These are phyloP conservation scores for Drosophila burlai DNA, from an alignment of 1,140 invertebrate genomes.

Conservation along the genomic window DNA sequence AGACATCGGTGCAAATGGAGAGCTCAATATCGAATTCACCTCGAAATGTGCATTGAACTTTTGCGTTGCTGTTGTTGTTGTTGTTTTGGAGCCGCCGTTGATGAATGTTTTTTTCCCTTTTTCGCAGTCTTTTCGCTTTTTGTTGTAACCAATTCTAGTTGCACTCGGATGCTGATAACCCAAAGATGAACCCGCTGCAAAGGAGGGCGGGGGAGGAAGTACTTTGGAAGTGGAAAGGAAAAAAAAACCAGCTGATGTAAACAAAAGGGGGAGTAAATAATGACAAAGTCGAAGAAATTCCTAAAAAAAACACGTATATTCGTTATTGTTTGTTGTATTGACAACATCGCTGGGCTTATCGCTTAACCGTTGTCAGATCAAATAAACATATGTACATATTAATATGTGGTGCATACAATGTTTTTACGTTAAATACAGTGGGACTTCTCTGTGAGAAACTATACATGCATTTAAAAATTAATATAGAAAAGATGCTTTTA, in stretches of 20 bases:
- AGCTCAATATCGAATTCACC: slow-evolving; percentile 67
- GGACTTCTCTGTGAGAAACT: neutral
- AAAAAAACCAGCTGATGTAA: slow-evolving; percentile 52
- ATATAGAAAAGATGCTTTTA: no score
- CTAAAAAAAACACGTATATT: slow-evolving; percentile 36
- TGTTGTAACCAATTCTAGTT: slow-evolving; percentile 44
- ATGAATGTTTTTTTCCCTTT: slow-evolving; percentile 35
- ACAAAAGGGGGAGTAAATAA: slow-evolving; percentile 68
- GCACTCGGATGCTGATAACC: slow-evolving; percentile 45
- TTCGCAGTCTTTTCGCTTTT: slow-evolving; percentile 16
- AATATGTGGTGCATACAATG: slow-evolving; percentile 13
- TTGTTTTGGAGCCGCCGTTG: neutral
- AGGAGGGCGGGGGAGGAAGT: neutral
- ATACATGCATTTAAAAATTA: no score
- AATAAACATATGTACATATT: slow-evolving; percentile 39
- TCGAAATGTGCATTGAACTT: slow-evolving; percentile 79
- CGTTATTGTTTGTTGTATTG: slow-evolving; percentile 68
- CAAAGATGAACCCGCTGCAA: slow-evolving; percentile 37
- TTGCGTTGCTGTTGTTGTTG: slow-evolving; percentile 21
- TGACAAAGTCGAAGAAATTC: slow-evolving; percentile 55
- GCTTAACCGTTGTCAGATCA: slow-evolving; percentile 49
- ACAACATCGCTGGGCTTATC: slow-evolving; percentile 68
- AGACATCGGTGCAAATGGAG: slow-evolving; percentile 24
- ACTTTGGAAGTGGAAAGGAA: slow-evolving; percentile 3
- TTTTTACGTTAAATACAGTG: slow-evolving; percentile 10